phyloP scores from a whole-genome alignment of 2,113 vertebrate species.

The Helogale parvula region DNA sequence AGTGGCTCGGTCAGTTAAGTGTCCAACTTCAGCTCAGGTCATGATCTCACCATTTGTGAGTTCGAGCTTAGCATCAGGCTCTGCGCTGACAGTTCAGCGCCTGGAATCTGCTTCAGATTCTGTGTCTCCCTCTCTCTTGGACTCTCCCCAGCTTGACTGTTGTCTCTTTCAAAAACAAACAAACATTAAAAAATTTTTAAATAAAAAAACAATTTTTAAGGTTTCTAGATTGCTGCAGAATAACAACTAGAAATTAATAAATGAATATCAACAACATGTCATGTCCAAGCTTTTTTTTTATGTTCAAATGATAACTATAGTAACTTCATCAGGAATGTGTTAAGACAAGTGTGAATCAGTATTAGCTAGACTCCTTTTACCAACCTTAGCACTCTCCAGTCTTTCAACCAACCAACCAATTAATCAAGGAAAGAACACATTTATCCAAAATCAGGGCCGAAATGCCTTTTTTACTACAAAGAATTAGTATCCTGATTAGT shows the following conservation, averaged over 20 bases:
- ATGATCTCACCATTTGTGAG: too few relatives aligned
- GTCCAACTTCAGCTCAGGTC: too few relatives aligned
- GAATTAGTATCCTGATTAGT: neutral
- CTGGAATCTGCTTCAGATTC: too few relatives aligned
- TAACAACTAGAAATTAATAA: neutral
- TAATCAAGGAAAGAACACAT: neutral
- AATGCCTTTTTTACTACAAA: neutral
- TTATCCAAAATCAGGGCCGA: neutral
- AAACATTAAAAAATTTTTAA: neutral
- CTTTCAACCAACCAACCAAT: neutral
- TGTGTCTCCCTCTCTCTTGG: too few relatives aligned
- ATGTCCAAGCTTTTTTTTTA: neutral
- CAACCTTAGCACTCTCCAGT: neutral
- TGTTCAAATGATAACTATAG: neutral
- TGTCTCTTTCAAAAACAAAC: too few relatives aligned
- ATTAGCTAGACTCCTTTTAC: neutral
- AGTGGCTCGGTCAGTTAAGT: too few relatives aligned
- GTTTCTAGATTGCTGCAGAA: neutral
- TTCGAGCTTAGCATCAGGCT: too few relatives aligned
- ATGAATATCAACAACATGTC: neutral
- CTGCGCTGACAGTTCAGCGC: too few relatives aligned
- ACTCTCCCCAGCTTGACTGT: accelerated
- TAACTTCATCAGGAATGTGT: neutral
- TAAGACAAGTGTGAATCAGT: constrained; percentile 13
- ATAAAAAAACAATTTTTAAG: neutral